Conservation (phyloP, 1,140 invertebrate genomes). For the Drosophila nasuta region DNA sequence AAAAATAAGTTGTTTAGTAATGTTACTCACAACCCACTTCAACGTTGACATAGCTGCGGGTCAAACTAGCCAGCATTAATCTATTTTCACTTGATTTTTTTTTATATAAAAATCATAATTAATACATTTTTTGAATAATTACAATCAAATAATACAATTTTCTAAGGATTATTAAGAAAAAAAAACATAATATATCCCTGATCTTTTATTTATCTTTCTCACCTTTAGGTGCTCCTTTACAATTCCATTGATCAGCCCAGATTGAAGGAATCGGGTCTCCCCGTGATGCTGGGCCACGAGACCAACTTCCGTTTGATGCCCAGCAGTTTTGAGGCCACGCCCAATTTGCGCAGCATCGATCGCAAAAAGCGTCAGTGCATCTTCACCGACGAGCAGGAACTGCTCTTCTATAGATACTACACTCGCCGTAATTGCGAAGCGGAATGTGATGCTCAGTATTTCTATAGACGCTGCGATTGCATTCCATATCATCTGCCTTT, state of each 20-base stretch:
- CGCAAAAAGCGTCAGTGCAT: slow-evolving; percentile 69
- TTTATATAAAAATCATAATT: too few relatives aligned
- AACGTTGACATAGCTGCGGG: too few relatives aligned
- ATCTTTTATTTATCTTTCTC: neutral
- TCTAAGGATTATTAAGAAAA: too few relatives aligned
- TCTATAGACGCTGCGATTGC: slow-evolving; percentile 88
- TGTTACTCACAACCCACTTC: too few relatives aligned
- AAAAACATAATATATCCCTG: too few relatives aligned
- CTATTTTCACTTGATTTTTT: too few relatives aligned
- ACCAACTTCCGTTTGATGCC: slow-evolving; percentile 64
- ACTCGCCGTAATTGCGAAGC: slow-evolving; percentile 87
- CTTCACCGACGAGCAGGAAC: slow-evolving; percentile 70
- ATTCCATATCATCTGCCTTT: slow-evolving; percentile 89
- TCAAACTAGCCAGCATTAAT: too few relatives aligned
- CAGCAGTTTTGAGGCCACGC: slow-evolving; percentile 59
- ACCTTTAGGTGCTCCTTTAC: slow-evolving; percentile 64
- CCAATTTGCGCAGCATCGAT: slow-evolving; percentile 54
- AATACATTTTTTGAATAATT: too few relatives aligned
- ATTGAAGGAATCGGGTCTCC: slow-evolving; percentile 72
- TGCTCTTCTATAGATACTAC: slow-evolving; percentile 73
- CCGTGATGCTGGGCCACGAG: slow-evolving; percentile 67
- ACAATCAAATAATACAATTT: too few relatives aligned
- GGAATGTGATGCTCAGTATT: slow-evolving; percentile 90
- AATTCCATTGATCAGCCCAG: slow-evolving; percentile 78
- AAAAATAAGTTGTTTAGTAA: too few relatives aligned